These are phyloP conservation scores for Gnathochromis pfefferi DNA, from an alignment of 2,113 vertebrate species.

Conservation along the genomic window DNA sequence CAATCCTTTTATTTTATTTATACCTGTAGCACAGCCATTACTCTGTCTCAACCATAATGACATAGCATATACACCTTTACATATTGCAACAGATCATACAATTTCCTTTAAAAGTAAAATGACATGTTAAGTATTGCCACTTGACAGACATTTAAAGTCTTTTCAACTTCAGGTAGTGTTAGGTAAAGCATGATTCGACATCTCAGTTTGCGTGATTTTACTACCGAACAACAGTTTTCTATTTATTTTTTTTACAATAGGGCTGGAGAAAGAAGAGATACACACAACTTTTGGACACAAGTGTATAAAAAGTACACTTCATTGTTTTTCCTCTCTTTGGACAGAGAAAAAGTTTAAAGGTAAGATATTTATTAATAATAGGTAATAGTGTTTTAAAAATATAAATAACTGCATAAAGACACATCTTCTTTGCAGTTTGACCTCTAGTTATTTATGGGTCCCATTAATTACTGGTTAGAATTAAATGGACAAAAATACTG, in stretches of 20 bases:
- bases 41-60: slow-evolving; percentile 7
- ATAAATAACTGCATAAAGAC: slow-evolving; percentile 17
- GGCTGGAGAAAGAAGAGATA: neutral
- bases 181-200: neutral
- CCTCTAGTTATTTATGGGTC: neutral
- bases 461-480: neutral
- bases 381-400: neutral
- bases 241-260: neutral
- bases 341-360: neutral
- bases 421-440: neutral
- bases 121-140: neutral
- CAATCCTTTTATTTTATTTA: slow-evolving; percentile 1
- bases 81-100: neutral
- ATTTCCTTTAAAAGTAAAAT: neutral
- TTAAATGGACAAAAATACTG: neutral
- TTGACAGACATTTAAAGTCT: neutral
- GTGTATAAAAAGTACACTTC: slow-evolving; percentile 19
- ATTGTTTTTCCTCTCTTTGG: neutral
- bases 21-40: neutral
- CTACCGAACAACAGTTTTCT: neutral
- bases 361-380: neutral
- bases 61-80: neutral
- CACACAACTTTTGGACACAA: neutral
- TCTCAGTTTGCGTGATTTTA: neutral
- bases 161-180: neutral